These are phyloP conservation scores for Aphaenogaster floridana DNA, from an alignment of 1,140 invertebrate genomes.

Conservation along the genomic window DNA sequence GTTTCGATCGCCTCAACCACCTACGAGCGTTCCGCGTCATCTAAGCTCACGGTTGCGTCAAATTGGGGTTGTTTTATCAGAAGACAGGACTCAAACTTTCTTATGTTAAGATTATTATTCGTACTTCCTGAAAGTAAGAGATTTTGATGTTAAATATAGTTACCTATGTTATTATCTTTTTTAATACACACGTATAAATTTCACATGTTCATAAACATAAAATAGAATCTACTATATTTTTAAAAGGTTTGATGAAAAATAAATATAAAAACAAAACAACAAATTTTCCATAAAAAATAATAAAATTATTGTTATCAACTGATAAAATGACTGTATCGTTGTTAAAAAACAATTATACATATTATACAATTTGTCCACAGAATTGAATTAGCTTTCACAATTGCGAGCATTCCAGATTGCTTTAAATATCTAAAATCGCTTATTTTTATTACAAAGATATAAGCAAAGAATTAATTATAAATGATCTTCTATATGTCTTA, in stretches of 20 bases:
- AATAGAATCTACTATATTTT: background rate
- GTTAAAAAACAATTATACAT: background rate
- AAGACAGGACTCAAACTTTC: background rate
- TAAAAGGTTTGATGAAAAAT: background rate
- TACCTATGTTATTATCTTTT: background rate
- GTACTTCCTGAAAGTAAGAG: background rate
- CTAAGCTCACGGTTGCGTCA: slow-evolving; percentile 44
- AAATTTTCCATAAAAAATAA: background rate
- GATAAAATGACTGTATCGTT: too few species aligned
- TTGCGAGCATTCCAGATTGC: background rate
- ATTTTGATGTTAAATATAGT: background rate
- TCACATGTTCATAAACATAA: background rate
- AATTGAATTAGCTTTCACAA: background rate
- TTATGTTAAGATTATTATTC: slow-evolving; percentile 23
- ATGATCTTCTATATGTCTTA: background rate
- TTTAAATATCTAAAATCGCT: background rate
- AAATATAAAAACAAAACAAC: background rate
- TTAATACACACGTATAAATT: background rate
- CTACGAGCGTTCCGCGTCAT: slow-evolving; percentile 67
- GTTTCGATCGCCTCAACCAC: slow-evolving; percentile 63
- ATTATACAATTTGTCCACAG: background rate
- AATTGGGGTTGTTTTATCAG: slow-evolving; percentile 51
- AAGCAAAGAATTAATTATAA: background rate
- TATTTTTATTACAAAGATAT: background rate
- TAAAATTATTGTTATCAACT: background rate